Evolutionary conservation across 2,888 invertebrate species (phyloP).

Genomic region (Carpatolechia fugitivella): DNA sequence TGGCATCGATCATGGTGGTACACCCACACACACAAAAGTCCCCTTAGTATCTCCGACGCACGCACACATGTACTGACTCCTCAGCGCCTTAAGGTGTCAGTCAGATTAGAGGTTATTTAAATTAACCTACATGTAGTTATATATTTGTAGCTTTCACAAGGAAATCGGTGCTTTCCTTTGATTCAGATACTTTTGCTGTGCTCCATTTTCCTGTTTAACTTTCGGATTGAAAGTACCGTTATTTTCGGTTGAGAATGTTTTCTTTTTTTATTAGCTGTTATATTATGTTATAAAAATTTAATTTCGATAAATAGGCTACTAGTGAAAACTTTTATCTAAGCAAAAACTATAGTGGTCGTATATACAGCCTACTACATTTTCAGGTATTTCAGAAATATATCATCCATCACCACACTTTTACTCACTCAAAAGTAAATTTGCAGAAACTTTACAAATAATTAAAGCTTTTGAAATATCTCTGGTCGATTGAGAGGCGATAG

Average conservation of each 20-base stretch:
- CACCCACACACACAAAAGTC: slow-evolving; percentile 38
- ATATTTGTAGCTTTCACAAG: slow-evolving; percentile 9
- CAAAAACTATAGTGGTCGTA: too few relatives aligned
- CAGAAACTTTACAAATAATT: too few relatives aligned
- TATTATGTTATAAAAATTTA: too few relatives aligned
- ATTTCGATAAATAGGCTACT: too few relatives aligned
- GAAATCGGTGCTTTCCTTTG: neutral
- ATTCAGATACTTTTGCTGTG: neutral
- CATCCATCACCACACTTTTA: too few relatives aligned
- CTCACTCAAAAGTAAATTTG: too few relatives aligned
- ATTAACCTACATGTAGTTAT: slow-evolving; percentile 17
- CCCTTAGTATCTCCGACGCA: slow-evolving; percentile 15
- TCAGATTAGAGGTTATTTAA: slow-evolving; percentile 13
- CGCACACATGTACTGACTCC: slow-evolving; percentile 25
- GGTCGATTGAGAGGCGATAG: neutral
- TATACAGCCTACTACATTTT: too few relatives aligned
- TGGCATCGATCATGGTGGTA: slow-evolving; percentile 81
- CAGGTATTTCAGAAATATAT: too few relatives aligned
- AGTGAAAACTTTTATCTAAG: too few relatives aligned
- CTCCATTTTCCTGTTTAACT: neutral
- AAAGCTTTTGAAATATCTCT: too few relatives aligned
- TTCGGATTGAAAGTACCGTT: neutral
- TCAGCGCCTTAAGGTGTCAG: slow-evolving; percentile 35
- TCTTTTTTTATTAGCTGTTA: too few relatives aligned
- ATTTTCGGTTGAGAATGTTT: neutral